Evolutionary conservation across 2,113 vertebrate genomes (phyloP).

Genomic region (Chaenogobius annularis): DNA sequence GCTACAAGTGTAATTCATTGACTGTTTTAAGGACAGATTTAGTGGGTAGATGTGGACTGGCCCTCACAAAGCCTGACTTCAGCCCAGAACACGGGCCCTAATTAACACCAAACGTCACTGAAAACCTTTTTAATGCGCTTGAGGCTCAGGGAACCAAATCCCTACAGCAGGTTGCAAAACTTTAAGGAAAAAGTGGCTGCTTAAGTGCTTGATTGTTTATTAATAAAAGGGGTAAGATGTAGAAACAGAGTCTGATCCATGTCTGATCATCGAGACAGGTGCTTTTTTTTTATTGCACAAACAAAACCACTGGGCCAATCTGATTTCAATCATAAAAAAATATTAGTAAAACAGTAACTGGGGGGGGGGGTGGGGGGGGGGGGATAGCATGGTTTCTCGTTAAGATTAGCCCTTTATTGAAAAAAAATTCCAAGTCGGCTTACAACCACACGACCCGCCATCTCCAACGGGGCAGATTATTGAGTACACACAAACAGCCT

Average conservation of each 20-base stretch:
- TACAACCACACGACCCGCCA: conserved; percentile 68
- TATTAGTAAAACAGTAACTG: conserved; percentile 22
- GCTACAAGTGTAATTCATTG: not conserved
- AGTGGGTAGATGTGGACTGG: not conserved
- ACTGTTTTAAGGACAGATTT: not conserved
- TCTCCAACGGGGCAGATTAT: conserved; percentile 70
- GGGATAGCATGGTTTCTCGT: conserved; percentile 66
- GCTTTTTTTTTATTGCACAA: not conserved
- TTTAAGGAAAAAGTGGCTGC: not conserved
- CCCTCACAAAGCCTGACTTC: not conserved
- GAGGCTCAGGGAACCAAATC: not conserved
- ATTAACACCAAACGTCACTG: not conserved
- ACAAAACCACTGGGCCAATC: not conserved
- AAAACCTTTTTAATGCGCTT: conserved; percentile 1
- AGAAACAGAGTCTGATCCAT: not conserved
- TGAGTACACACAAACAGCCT: conserved; percentile 53
- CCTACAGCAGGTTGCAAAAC: not conserved
- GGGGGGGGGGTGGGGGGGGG: conserved; percentile 10
- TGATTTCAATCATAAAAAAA: conserved; percentile 4
- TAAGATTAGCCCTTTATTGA: conserved; percentile 82
- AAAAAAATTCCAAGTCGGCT: conserved; percentile 84
- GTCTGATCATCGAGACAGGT: not conserved
- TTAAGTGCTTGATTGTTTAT: not conserved
- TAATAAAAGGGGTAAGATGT: not conserved
- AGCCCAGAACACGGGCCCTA: not conserved